A percentile compares a stretch with the other conserved stretches of the same genome.
These are phyloP conservation scores for Euspilapteryx auroguttella DNA, from an alignment of 2,888 invertebrate species.

Conservation along the genomic window DNA sequence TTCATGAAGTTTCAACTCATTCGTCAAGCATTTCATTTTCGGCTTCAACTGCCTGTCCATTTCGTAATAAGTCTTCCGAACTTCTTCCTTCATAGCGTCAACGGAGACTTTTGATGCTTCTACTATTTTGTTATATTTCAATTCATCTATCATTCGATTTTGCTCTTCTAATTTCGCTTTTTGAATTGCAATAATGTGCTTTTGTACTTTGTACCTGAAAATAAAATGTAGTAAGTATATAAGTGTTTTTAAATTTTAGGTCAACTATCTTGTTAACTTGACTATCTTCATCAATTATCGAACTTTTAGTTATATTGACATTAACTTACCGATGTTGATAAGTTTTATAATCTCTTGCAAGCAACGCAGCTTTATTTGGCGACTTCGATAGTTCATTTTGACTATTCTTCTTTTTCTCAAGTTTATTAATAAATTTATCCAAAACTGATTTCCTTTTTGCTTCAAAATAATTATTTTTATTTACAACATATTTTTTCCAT, in stretches of 20 bases:
- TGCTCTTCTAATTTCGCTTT: constrained; percentile 72
- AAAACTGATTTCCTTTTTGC: constrained; percentile 27
- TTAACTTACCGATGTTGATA: constrained; percentile 40
- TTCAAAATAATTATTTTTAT: constrained; percentile 19
- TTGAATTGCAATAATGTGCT: constrained; percentile 72
- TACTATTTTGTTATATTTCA: constrained; percentile 69
- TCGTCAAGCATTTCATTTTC: constrained; percentile 55
- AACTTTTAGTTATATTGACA: too few species aligned
- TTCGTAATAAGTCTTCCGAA: constrained; percentile 57
- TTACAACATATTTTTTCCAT: constrained; percentile 27
- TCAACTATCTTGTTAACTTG: not conserved
- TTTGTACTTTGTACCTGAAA: constrained; percentile 68
- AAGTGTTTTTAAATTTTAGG: constrained; percentile 1
- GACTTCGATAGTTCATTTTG: constrained; percentile 14
- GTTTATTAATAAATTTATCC: constrained; percentile 35
- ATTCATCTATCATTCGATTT: constrained; percentile 70
- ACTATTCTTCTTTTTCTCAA: constrained; percentile 29
- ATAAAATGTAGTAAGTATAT: constrained; percentile 1
- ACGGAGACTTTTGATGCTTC: constrained; percentile 65
- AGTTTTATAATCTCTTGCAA: constrained; percentile 30
- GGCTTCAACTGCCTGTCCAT: constrained; percentile 59
- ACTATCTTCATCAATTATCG: too few species aligned
- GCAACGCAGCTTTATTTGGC: constrained; percentile 21
- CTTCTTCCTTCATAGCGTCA: constrained; percentile 56
- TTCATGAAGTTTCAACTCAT: constrained; percentile 41